Evolutionary conservation across 2,888 invertebrate genomes (phyloP), one percentile per base, ranked within the genome.

Genomic region (Drosophila koepferae): DNA sequence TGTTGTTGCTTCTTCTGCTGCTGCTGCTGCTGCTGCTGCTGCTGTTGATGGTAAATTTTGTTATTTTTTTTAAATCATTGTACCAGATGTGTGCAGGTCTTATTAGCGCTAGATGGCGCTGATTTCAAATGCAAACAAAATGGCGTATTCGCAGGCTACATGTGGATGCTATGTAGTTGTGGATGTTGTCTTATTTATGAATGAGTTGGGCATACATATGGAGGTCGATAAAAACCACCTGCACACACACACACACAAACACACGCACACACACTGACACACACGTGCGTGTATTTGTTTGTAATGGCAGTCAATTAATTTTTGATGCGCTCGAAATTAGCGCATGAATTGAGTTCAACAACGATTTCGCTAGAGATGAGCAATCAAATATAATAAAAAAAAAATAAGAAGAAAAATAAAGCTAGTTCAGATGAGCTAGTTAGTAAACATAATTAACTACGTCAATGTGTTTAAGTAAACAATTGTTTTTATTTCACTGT

Each of bases 51-150:
- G 4, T 48, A n/a, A 16, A 61, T 54, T 34, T 40, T 49, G 23
- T 55, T 12, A 4, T 55, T 41, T 10, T 40, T 40, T 28, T 28
- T 65, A 6, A 18, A 48, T 48, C 48, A 7, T 38, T 46, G n/a
- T 48, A n/a, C 4, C 9, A 4, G 14, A 9, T 36, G 65, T 83
- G 34, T 82, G 67, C 64, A 53, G 56, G 61, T 58, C 64, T 86
- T 46, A 86, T 84, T 84, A 84, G 73, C 84, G 65, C 67, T 79
- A 71, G 82, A 80, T 80, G 80, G 72, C 86, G 83, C 72, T 86
- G 86, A 88, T 80, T 82, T 49, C 20, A 73, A 73, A 72, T 69
- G 58, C 67, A 80, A 88, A 83, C 74, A 73, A 74, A 72, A 77
- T 81, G 80, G 77, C 78, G 84, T 66, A 59, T 53, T 61, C 82